Base-by-base conservation (phyloP, 2,888 invertebrate genomes). In the Salpingus planirostris region DNA sequence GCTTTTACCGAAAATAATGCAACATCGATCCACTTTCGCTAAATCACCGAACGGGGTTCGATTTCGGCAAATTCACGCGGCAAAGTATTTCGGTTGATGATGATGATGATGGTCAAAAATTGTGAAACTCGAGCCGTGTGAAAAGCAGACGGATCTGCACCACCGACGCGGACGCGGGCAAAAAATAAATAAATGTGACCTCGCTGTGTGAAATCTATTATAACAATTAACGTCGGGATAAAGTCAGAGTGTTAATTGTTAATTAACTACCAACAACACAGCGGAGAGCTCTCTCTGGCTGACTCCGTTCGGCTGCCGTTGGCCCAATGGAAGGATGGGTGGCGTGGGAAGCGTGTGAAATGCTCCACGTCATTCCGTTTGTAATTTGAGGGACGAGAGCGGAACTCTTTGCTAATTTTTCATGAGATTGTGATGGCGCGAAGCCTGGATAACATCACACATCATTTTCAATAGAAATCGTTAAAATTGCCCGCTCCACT, bases 1-100 rank as follows among this genome's bases (percentile, higher is more conserved):
- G 59, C 59, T 60, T 59, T 60, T 59, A 58, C 47, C 52, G 46
- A 47, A 47, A 59, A 53, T 57, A 54, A 41, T 36, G 43, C 44
- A 41, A 48, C 48, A 48, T 46, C 50, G 50, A 55, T 55, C 52
- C 56, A 50, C 49, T 55, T 53, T 50, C 47, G 52, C 51, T 49
- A 54, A 58, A 58, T 58, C 56, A 54, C 47, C 55, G 51, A 47
- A 46, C 28, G n/a, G n/a, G n/a, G n/a, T n/a, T n/a, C n/a, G n/a
- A n/a, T n/a, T n/a, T n/a, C n/a, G n/a, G n/a, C n/a, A n/a, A n/a
- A n/a, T n/a, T n/a, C n/a, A n/a, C n/a, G n/a, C n/a, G n/a, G n/a
- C n/a, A n/a, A n/a, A n/a, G n/a, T n/a, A n/a, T n/a, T n/a, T n/a
- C n/a, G n/a, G n/a, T n/a, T n/a, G n/a, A n/a, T n/a, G n/a, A n/a